These are phyloP conservation scores for Poliocrania exsul DNA, from an alignment of 2,797 vertebrate species.

Conservation along the genomic window DNA sequence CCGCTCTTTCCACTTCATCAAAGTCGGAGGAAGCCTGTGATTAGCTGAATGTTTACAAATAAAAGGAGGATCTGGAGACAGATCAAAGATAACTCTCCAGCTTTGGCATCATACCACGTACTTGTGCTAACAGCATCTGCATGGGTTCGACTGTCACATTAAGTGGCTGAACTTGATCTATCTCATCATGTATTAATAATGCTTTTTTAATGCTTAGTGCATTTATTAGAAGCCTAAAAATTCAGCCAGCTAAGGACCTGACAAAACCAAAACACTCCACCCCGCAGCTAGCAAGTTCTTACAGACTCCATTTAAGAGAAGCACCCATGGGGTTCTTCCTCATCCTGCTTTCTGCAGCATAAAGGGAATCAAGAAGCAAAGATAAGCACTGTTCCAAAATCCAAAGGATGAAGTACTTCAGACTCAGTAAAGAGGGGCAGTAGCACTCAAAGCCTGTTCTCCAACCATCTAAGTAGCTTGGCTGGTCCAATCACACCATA, in stretches of 20 bases:
- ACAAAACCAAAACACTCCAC: neutral
- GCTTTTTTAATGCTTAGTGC: neutral
- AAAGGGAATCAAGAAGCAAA: neutral
- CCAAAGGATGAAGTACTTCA: neutral
- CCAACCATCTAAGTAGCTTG: neutral
- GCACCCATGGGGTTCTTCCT: neutral
- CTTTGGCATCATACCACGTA: neutral
- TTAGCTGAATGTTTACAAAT: slow-evolving; percentile 50
- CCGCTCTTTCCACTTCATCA: slow-evolving; percentile 22
- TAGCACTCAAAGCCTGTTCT: neutral
- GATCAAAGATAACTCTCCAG: slow-evolving; percentile 23
- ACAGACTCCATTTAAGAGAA: neutral
- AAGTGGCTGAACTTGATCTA: neutral
- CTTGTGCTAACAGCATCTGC: neutral
- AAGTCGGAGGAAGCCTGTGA: slow-evolving; percentile 35
- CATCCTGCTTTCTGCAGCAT: neutral
- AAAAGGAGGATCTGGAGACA: slow-evolving; percentile 36
- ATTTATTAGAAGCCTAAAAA: neutral
- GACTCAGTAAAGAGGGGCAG: neutral
- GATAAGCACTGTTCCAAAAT: neutral
- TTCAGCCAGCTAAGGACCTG: neutral
- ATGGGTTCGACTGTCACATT: neutral
- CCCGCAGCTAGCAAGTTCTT: neutral
- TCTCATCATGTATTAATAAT: neutral
- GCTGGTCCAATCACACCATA: neutral